phyloP scores from a whole-genome alignment of 2,113 vertebrate genomes.

The Colinus virginianus region DNA sequence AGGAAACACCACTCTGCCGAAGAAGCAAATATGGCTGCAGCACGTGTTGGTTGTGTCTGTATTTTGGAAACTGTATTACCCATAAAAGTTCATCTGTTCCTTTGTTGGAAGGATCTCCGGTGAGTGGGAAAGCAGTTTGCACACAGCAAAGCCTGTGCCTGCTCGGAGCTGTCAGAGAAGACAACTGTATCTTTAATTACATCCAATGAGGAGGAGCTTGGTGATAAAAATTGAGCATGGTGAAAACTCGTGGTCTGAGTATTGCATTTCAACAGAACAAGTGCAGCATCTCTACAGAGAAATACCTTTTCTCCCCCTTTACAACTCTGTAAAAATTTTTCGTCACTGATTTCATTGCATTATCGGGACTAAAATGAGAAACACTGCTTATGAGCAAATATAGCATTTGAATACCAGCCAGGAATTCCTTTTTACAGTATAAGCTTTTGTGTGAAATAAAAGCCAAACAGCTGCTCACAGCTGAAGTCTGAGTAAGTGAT shows the following conservation, averaged over 20 bases:
- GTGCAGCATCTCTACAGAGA: not conserved
- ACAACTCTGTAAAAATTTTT: conserved; percentile 45
- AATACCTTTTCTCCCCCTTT: not conserved
- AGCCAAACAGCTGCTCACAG: conserved; percentile 75
- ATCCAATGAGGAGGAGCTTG: not conserved
- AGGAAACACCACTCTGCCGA: not conserved
- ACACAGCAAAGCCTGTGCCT: not conserved
- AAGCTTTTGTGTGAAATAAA: conserved; percentile 71
- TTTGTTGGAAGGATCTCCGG: not conserved
- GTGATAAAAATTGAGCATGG: not conserved
- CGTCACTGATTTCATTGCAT: conserved; percentile 57
- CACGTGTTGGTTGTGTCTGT: not conserved
- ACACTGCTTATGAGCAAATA: conserved; percentile 65
- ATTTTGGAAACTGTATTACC: not conserved
- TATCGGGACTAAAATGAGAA: conserved; percentile 71
- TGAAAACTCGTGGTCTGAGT: not conserved
- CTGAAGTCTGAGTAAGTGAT: conserved; percentile 60
- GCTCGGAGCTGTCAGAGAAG: not conserved
- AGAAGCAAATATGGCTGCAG: not conserved
- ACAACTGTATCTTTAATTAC: not conserved
- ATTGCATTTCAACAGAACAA: not conserved
- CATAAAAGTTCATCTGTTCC: not conserved
- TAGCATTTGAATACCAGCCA: conserved; percentile 63
- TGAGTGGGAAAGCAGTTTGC: not conserved
- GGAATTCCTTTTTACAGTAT: conserved; percentile 68